Conservation (phyloP, 2,113 vertebrate genomes). For the Propithecus coquereli region DNA sequence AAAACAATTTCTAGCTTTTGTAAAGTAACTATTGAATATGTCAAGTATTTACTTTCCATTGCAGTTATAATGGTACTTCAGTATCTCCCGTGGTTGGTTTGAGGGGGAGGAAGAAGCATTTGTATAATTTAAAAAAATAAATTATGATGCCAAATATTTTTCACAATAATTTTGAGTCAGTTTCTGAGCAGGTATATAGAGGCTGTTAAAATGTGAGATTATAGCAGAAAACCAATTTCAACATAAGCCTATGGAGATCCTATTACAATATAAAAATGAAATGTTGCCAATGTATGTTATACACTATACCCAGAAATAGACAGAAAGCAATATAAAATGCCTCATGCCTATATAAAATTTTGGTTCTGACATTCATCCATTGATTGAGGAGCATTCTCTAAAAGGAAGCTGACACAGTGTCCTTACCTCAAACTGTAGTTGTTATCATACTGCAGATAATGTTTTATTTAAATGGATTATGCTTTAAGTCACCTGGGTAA, state of each 20-base stretch:
- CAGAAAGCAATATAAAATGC: slow-evolving; percentile 61
- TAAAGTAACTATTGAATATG: slow-evolving; percentile 45
- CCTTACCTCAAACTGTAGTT: slow-evolving; percentile 29
- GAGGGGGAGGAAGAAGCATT: slow-evolving; percentile 16
- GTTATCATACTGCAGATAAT: slow-evolving; percentile 17
- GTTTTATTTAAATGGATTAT: slow-evolving; percentile 46
- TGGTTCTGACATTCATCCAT: slow-evolving; percentile 26
- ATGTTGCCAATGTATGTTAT: slow-evolving; percentile 52
- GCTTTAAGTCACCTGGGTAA: slow-evolving; percentile 50
- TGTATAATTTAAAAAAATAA: slow-evolving; percentile 45
- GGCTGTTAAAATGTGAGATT: slow-evolving; percentile 68
- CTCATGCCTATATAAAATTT: slow-evolving; percentile 49
- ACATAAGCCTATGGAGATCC: slow-evolving; percentile 63
- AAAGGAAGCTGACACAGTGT: not conserved
- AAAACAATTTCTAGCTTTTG: slow-evolving; percentile 62
- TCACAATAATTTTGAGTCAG: slow-evolving; percentile 34
- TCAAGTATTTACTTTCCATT: slow-evolving; percentile 67
- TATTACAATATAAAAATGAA: slow-evolving; percentile 68
- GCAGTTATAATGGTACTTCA: slow-evolving; percentile 44
- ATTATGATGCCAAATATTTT: slow-evolving; percentile 44
- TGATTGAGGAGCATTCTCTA: slow-evolving; percentile 49
- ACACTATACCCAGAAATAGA: slow-evolving; percentile 57
- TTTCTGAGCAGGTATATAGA: slow-evolving; percentile 63
- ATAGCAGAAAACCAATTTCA: slow-evolving; percentile 60
- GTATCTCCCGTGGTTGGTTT: slow-evolving; percentile 21